Evolutionary conservation across 2,113 vertebrate species (phyloP).

Genomic region (Tychaedon coryphoeus): DNA sequence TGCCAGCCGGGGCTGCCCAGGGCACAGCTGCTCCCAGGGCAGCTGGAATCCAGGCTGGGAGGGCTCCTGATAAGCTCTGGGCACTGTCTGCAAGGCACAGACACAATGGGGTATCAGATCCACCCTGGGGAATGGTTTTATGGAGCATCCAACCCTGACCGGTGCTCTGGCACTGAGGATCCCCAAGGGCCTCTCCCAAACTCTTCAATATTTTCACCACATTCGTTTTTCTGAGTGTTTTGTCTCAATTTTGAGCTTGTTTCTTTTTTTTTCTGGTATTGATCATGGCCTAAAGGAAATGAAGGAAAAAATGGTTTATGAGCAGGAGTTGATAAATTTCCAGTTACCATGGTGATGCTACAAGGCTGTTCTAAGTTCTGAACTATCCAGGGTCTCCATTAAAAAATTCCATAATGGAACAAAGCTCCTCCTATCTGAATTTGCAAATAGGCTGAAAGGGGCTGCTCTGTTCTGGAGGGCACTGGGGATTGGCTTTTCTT

Average conservation of each 20-base stretch:
- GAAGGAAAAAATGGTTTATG: neutral
- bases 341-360: conserved; percentile 4
- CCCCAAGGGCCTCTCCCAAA: neutral
- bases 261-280: neutral
- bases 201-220: neutral
- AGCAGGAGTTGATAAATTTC: neutral
- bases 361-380: neutral
- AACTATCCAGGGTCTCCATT: neutral
- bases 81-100: neutral
- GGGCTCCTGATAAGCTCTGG: neutral
- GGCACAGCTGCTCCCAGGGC: neutral
- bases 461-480: neutral
- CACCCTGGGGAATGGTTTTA: neutral
- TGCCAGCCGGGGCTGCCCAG: neutral
- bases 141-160: neutral
- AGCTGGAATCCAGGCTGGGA: neutral
- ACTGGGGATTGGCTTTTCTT: no score
- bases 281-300: neutral
- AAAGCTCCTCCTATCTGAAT: neutral
- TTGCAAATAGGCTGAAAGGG: neutral
- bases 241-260: neutral
- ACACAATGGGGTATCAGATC: neutral
- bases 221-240: neutral
- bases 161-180: neutral
- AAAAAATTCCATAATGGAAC: neutral